Percentiles rank a stretch among this genome's conserved stretches.
Evolutionary conservation across 2,797 vertebrate genomes (phyloP).

Genomic region (Ambastaia sidthimunki): DNA sequence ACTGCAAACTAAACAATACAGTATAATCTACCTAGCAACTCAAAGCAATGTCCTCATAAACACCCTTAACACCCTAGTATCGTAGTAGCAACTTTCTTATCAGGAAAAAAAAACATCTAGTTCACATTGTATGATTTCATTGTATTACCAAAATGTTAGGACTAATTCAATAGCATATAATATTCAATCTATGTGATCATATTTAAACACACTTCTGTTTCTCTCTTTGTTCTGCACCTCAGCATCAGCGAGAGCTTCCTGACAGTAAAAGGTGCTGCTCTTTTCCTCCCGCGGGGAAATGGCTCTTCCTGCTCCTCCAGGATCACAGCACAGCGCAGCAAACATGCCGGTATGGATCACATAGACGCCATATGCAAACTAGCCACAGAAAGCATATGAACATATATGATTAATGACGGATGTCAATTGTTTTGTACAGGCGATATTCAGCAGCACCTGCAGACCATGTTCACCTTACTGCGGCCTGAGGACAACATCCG

Average conservation of each 20-base stretch:
- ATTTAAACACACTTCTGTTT: background rate
- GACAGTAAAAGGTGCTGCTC: slow-evolving; percentile 96
- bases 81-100: too few relatives aligned
- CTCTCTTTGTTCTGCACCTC: background rate
- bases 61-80: too few relatives aligned
- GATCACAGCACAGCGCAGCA: slow-evolving; percentile 89
- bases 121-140: slow-evolving; percentile 68
- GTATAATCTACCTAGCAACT: too few relatives aligned
- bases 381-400: background rate
- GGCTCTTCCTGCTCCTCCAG: slow-evolving; percentile 80
- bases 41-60: too few relatives aligned
- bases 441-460: slow-evolving; percentile 97
- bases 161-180: background rate
- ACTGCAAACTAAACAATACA: too few relatives aligned
- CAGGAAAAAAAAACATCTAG: slow-evolving; percentile 2
- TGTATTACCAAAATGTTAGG: too few relatives aligned
- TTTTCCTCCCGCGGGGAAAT: slow-evolving; percentile 96
- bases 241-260: slow-evolving; percentile 99
- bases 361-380: background rate
- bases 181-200: background rate
- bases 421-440: slow-evolving; percentile 71
- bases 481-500: slow-evolving; percentile 96
- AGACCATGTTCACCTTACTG: slow-evolving; percentile 97
- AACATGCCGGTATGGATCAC: slow-evolving; percentile 88
- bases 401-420: background rate